Conservation (phyloP, 2,113 vertebrate genomes). For the Siniperca knerii region DNA sequence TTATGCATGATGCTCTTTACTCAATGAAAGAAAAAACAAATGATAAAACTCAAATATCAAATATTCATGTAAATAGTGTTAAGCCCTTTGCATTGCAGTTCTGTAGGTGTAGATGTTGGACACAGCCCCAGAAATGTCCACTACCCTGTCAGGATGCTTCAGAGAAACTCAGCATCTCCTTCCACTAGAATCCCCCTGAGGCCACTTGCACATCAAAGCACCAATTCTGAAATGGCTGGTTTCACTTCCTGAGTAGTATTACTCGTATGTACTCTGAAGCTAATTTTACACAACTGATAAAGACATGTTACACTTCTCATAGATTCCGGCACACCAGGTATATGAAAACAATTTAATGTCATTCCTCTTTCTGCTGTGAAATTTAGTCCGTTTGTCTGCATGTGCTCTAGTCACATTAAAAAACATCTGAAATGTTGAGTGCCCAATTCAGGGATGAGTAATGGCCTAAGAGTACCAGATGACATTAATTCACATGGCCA, state of each 20-base stretch:
- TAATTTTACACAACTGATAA: constrained; percentile 61
- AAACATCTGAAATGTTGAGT: constrained; percentile 30
- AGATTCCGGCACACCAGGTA: constrained; percentile 2
- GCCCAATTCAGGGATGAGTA: constrained; percentile 43
- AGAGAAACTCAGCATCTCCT: constrained; percentile 66
- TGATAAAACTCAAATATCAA: not conserved
- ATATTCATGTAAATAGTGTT: constrained; percentile 5
- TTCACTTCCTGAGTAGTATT: constrained; percentile 51
- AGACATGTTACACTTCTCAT: constrained; percentile 25
- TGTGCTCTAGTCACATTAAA: not conserved
- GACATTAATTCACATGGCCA: constrained; percentile 59
- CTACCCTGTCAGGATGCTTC: constrained; percentile 57
- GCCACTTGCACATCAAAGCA: constrained; percentile 72
- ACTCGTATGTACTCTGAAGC: constrained; percentile 48
- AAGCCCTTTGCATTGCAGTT: constrained; percentile 5
- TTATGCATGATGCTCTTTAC: not conserved
- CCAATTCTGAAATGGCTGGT: constrained; percentile 50
- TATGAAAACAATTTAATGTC: not conserved
- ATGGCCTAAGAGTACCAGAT: constrained; percentile 48
- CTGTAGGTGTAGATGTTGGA: constrained; percentile 34
- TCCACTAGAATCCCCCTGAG: constrained; percentile 62
- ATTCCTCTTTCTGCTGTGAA: not conserved
- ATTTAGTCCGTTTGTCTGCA: constrained; percentile 12
- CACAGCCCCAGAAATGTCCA: constrained; percentile 51
- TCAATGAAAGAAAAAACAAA: not conserved